Percentiles rank a stretch among this genome's conserved stretches.
Evolutionary conservation across 2,797 vertebrate genomes (phyloP).

Genomic region (Rhyacichthys aspro): DNA sequence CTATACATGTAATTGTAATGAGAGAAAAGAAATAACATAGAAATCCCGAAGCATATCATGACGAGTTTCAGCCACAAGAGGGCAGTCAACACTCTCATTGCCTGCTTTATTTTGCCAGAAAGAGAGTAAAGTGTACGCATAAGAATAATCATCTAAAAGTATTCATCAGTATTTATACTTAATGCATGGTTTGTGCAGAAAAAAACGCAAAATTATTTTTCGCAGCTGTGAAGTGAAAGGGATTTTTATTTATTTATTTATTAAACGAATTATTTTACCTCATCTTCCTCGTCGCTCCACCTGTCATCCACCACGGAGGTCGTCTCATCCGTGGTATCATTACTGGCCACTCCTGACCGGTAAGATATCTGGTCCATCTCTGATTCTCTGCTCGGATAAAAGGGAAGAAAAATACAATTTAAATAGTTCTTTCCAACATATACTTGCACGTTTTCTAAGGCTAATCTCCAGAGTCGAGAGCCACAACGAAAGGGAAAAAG

Average conservation of each 20-base stretch:
- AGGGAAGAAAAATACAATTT: background rate
- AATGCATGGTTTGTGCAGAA: background rate
- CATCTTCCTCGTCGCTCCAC: slow-evolving; percentile 64
- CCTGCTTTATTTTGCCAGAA: background rate
- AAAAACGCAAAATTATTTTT: background rate
- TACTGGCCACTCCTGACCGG: slow-evolving; percentile 54
- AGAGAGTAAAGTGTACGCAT: too few species aligned
- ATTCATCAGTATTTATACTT: too few species aligned
- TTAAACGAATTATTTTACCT: too few species aligned
- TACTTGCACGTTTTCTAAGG: too few species aligned
- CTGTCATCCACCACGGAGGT: slow-evolving; percentile 51
- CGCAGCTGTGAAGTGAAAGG: too few species aligned
- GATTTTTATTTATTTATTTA: background rate
- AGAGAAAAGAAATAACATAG: too few species aligned
- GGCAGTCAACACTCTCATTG: slow-evolving; percentile 6
- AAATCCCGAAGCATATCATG: background rate
- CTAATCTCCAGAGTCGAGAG: background rate
- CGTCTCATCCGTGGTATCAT: slow-evolving; percentile 66
- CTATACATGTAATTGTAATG: background rate
- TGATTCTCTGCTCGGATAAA: slow-evolving; percentile 16
- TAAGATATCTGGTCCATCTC: slow-evolving; percentile 69
- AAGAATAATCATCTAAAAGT: too few species aligned
- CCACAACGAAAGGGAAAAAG: background rate
- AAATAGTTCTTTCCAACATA: too few species aligned
- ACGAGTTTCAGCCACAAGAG: slow-evolving; percentile 25